phyloP scores from a whole-genome alignment of 2,797 vertebrate species.

The Muscicapa striata region DNA sequence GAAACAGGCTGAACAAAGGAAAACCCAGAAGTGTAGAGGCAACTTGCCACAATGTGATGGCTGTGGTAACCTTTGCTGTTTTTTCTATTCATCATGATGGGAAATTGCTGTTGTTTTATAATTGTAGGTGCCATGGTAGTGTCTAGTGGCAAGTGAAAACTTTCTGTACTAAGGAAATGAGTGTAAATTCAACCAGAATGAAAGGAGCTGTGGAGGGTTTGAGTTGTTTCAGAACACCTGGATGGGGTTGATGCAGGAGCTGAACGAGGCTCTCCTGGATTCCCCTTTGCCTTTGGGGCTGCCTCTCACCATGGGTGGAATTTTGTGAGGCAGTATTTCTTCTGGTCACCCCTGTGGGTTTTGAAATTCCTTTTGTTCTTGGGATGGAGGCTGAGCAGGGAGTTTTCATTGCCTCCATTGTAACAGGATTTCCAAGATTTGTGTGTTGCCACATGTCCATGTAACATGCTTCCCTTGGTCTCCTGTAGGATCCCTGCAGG shows the following conservation, averaged over 20 bases:
- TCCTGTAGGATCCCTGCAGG: neutral
- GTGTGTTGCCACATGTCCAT: neutral
- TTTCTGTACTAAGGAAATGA: neutral
- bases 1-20: neutral
- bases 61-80: neutral
- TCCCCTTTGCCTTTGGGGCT: neutral
- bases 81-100: neutral
- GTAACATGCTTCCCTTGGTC: neutral
- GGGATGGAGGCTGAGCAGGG: neutral
- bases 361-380: conserved; percentile 12
- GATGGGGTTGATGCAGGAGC: accelerated
- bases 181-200: neutral
- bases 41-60: neutral
- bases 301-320: neutral
- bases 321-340: neutral
- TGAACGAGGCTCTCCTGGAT: neutral
- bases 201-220: neutral
- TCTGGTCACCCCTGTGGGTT: neutral
- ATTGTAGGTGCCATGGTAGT: neutral
- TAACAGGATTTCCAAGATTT: neutral
- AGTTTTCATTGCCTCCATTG: neutral
- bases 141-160: neutral
- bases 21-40: neutral
- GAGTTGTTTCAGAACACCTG: neutral
- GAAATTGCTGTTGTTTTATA: neutral